phyloP scores from a whole-genome alignment of 2,888 invertebrate genomes.

The Papilio elwesi region DNA sequence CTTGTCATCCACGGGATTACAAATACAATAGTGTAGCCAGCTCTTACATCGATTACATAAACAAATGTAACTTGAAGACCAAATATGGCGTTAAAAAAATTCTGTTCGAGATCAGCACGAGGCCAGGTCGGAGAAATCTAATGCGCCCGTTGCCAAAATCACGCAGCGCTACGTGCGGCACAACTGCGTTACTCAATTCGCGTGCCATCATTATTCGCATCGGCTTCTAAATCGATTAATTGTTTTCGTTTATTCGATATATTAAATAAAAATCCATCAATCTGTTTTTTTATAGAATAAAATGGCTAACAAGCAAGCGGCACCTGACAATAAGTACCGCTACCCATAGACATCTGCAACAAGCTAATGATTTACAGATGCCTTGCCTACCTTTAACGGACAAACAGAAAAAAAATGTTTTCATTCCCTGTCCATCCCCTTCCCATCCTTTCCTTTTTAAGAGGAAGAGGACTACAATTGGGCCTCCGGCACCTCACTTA shows the following conservation, averaged over 20 bases:
- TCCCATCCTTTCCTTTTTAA: no score
- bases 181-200: background rate
- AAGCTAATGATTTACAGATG: no score
- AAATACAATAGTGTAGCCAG: background rate
- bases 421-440: no score
- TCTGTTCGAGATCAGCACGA: slow-evolving; percentile 19
- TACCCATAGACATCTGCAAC: no score
- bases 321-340: no score
- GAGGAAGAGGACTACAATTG: no score
- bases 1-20: no score
- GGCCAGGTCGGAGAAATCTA: slow-evolving; percentile 34
- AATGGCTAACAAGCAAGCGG: no score
- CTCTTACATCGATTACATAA: slow-evolving; percentile 4
- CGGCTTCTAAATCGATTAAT: slow-evolving; percentile 9
- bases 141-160: slow-evolving; percentile 14
- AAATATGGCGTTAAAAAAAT: slow-evolving; percentile 2
- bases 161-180: slow-evolving; percentile 25
- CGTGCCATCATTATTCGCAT: slow-evolving; percentile 8
- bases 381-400: no score
- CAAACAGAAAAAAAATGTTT: no score
- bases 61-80: slow-evolving; percentile 8
- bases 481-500: no score
- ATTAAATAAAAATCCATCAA: slow-evolving; percentile 1
- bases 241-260: slow-evolving; percentile 6
- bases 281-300: no score